Conservation (phyloP, 1,140 invertebrate species). For the Meloidogyne chitwoodi region DNA sequence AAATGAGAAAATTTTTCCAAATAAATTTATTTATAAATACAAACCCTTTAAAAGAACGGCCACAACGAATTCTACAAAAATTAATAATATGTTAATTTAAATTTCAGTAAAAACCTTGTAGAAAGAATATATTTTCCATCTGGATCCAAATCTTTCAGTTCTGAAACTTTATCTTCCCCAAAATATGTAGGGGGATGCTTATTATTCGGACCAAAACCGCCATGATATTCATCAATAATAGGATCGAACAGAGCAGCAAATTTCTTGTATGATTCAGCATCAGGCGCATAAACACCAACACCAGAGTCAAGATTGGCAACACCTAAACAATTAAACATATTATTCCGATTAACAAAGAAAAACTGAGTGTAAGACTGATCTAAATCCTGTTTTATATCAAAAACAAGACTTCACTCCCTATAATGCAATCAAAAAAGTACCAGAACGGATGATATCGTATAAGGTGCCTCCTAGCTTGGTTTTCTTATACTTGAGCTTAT, state of each 20-base stretch:
- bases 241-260: slow-evolving; percentile 88
- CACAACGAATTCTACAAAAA: slow-evolving; percentile 69
- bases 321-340: slow-evolving; percentile 60
- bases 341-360: background rate
- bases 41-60: slow-evolving; percentile 72
- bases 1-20: too few relatives aligned
- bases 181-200: slow-evolving; percentile 80
- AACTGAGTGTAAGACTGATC: background rate
- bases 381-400: background rate
- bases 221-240: slow-evolving; percentile 93
- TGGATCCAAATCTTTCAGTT: slow-evolving; percentile 75
- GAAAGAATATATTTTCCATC: slow-evolving; percentile 80
- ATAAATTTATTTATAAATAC: too few relatives aligned
- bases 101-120: slow-evolving; percentile 66
- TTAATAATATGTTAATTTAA: background rate
- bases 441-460: slow-evolving; percentile 48
- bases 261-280: slow-evolving; percentile 82
- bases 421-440: slow-evolving; percentile 23
- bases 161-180: slow-evolving; percentile 73
- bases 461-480: slow-evolving; percentile 49
- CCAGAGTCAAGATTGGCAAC: slow-evolving; percentile 74
- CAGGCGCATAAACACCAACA: slow-evolving; percentile 89
- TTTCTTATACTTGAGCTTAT: slow-evolving; percentile 63
- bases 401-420: too few relatives aligned
- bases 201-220: slow-evolving; percentile 69